Conservation (phyloP, 2,797 vertebrate genomes). For the Enteromius paludinosus region DNA sequence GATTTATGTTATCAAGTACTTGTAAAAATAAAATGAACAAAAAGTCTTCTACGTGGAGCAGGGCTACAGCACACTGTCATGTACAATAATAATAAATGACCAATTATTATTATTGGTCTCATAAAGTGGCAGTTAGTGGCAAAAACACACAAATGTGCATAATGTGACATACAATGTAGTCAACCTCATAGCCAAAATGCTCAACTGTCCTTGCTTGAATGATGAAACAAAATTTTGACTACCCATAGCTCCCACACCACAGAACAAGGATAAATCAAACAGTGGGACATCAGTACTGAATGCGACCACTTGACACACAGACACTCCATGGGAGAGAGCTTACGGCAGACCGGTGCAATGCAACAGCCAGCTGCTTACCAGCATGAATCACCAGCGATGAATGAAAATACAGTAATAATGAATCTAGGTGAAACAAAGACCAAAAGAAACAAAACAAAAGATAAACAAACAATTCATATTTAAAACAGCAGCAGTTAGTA, state of each 20-base stretch:
- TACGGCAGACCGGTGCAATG: not conserved
- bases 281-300: conserved; percentile 52
- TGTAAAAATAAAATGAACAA: too few relatives aligned
- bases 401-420: conserved; percentile 6
- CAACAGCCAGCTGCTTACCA: conserved; percentile 19
- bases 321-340: conserved; percentile 42
- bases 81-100: not conserved
- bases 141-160: not conserved
- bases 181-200: not conserved
- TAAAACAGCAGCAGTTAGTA: conserved; percentile 13
- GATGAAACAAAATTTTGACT: not conserved
- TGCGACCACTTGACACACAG: conserved; percentile 51
- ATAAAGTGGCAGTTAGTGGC: not conserved
- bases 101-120: not conserved
- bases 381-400: not conserved
- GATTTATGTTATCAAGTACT: too few relatives aligned
- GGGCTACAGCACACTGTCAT: not conserved
- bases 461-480: conserved; percentile 7
- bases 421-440: not conserved
- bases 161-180: not conserved
- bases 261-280: conserved; percentile 49
- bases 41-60: not conserved
- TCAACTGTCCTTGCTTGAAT: not conserved
- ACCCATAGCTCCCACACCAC: conserved; percentile 7
- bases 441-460: not conserved